Conservation (phyloP, 2,113 vertebrate species). For the Sapajus apella region DNA sequence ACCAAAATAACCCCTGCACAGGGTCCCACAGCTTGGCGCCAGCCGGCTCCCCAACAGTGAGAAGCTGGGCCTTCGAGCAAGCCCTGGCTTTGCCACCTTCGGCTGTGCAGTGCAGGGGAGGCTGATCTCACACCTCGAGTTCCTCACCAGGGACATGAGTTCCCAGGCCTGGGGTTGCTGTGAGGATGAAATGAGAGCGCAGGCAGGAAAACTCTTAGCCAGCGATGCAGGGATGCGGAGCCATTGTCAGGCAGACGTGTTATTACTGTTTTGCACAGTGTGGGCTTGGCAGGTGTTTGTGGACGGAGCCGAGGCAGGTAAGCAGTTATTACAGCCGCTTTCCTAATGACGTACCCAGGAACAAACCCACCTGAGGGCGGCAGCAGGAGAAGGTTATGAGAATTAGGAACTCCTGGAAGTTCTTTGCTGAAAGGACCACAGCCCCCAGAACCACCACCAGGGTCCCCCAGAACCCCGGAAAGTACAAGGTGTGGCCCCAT, state of each 20-base stretch:
- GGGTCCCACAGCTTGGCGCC: neutral
- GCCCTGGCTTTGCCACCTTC: neutral
- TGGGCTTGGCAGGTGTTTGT: neutral
- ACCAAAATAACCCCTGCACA: too few relatives aligned
- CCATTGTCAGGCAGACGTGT: fast-evolving
- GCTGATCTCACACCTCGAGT: neutral
- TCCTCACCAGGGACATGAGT: neutral
- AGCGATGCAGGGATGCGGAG: too few relatives aligned
- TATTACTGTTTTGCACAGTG: neutral
- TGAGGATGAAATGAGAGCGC: neutral
- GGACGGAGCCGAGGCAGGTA: neutral
- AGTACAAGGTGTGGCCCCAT: neutral
- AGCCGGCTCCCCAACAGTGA: neutral
- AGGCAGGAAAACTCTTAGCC: neutral
- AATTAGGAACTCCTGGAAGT: neutral
- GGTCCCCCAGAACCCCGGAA: neutral
- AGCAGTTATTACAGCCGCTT: neutral
- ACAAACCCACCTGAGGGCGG: neutral
- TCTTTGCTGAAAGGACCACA: neutral
- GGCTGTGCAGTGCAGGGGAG: neutral
- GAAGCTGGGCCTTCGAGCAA: neutral
- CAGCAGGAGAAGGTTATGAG: neutral
- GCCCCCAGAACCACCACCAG: neutral
- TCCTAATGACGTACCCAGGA: neutral
- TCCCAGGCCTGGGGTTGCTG: neutral